A percentile compares a stretch with the other conserved stretches of the same genome.
Conservation (phyloP, 37 sponge, comb jelly and placozoan species). For the Lycopodina hypogea region DNA sequence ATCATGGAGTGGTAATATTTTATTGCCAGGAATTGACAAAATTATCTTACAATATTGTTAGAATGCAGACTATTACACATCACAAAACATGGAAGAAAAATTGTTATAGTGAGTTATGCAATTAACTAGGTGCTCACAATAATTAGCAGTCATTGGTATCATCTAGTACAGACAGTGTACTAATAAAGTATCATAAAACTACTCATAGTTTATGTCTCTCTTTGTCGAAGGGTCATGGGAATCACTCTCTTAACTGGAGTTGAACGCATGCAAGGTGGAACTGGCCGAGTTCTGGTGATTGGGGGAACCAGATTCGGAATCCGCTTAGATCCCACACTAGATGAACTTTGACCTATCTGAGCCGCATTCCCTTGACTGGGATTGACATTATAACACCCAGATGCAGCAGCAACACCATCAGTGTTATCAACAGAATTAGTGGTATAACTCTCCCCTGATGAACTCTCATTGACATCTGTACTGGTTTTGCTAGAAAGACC, state of each 20-base stretch:
- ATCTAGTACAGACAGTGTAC: conserved; percentile 14
- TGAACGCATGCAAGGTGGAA: neutral
- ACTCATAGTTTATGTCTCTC: conserved; percentile 16
- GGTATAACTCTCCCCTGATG: neutral
- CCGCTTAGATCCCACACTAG: too few relatives aligned
- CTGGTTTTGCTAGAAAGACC: too few relatives aligned
- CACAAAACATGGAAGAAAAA: neutral
- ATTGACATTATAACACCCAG: neutral
- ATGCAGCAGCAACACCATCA: neutral
- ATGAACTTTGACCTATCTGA: too few relatives aligned
- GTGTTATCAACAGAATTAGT: neutral
- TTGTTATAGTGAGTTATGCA: neutral
- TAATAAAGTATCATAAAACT: conserved; percentile 25
- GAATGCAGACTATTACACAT: neutral
- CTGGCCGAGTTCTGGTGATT: conserved; percentile 6
- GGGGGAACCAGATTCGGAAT: neutral
- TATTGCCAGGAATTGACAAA: too few relatives aligned
- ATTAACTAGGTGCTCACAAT: neutral
- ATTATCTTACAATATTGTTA: too few relatives aligned
- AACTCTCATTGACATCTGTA: neutral
- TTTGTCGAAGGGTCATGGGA: neutral
- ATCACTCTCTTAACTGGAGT: neutral
- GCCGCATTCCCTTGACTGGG: too few relatives aligned
- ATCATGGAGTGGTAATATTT: too few relatives aligned
- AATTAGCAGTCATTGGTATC: conserved; percentile 20